Evolutionary conservation across 2,888 invertebrate genomes (phyloP), one percentile per base, ranked within the genome.

Genomic region (Phorcus lineatus): DNA sequence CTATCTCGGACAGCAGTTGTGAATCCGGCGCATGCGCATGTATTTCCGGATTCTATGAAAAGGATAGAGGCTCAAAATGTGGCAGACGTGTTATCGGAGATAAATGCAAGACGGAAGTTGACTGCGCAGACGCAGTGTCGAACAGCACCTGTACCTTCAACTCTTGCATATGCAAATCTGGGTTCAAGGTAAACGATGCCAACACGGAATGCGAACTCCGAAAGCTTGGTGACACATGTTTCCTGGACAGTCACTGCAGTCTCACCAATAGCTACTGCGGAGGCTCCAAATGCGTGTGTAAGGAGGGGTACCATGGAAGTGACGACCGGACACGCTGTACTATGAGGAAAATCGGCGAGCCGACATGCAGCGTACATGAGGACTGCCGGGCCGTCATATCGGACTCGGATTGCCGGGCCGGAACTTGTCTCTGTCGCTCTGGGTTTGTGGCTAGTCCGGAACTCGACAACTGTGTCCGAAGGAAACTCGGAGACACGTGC

Each of bases 101-200:
- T n/a, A 78, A 80, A 16, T 86, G 86, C 66, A 36, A 22, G 3
- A n/a, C 47, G 16, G 62, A 82, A 28, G 52, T 13, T 2, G 90
- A 90, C 77, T 90, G 90, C 66, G 53, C 78, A 16, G 81, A 80
- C 7, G 85, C 86, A 9, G 82, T 89, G 6, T 76, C 70, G 54
- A 82, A 84, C 79, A 88, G 89, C 81, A 75, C 77, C 36, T 88
- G 90, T 62, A 79, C 70, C n/a, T 80, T 82, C 57, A 75, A 57
- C 16, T 17, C 66, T 4, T 84, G 84, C 78, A 3, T 78, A 31
- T 84, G 84, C 52, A 57, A 57, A 9, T 36, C 52, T n/a, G 84
- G 84, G 6, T 84, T 28, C 67, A 28, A 36, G 28, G 67, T 52
- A 1, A 77, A 52, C 13, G 2, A 28, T 6, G 52, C 47, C 22